Evolutionary conservation across 2,888 invertebrate species (phyloP), one percentile per base, ranked within the genome.

Genomic region (Uropetala carovei): DNA sequence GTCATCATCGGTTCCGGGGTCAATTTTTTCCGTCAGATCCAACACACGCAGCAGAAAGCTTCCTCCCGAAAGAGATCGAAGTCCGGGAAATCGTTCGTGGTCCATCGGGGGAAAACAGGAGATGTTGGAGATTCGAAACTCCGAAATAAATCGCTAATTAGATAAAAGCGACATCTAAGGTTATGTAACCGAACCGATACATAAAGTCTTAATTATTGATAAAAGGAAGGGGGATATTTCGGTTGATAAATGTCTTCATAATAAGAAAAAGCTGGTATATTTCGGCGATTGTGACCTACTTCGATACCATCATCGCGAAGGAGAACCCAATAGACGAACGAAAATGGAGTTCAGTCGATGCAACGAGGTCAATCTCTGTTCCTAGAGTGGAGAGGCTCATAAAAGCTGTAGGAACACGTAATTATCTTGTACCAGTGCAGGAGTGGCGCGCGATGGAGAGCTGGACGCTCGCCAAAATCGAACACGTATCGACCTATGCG

Each of bases 331-430:
- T 75, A 27, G 75, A 27, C 27, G 75, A 22, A 22, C 75, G 22
- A 75, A 75, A 75, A 75, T 75, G 18, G n/a, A 27, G 22, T 22
- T 9, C 68, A 68, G 64, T 64, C n/a, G 14, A n/a, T 64, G n/a
- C 22, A 75, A 27, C 75, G 75, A 75, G 75, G 75, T 75, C 75
- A 27, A 27, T 75, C 75, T 75, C 22, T 75, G 43, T 43, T 43
- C 43, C 43, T 43, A 43, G 43, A 43, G 43, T 43, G 43, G 75
- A 75, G 75, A 75, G 27, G 75, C 75, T 22, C 75, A 75, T 75
- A 75, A 75, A 75, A 75, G 75, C 75, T 75, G 75, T 75, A 22
- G 27, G 22, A 75, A 75, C 75, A 75, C 75, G 75, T 75, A 75
- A 27, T 75, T 75, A 13, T 27, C 27, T 10, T 27, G 27, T 11